These are phyloP conservation scores for Antheraea assamensis DNA, from an alignment of 2,888 invertebrate genomes.

Conservation along the genomic window DNA sequence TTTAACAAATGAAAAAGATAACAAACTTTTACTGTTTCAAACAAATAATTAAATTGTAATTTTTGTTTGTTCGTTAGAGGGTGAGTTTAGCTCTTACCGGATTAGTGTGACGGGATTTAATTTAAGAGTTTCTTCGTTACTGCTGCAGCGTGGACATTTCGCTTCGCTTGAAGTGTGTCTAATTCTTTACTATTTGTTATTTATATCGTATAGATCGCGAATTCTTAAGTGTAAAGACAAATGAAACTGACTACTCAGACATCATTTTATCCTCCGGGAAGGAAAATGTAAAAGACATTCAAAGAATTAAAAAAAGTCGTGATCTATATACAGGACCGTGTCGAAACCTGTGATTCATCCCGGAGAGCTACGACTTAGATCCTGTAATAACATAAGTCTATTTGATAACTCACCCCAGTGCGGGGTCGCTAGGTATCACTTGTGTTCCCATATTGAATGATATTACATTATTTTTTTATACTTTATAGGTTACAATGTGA, in stretches of 20 bases:
- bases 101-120: slow-evolving; percentile 32
- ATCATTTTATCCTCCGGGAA: background rate
- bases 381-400: slow-evolving; percentile 20
- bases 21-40: slow-evolving; percentile 43
- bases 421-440: background rate
- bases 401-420: slow-evolving; percentile 33
- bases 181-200: background rate
- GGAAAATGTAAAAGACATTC: background rate
- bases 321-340: slow-evolving; percentile 4
- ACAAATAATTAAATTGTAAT: slow-evolving; percentile 58
- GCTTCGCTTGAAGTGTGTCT: background rate
- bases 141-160: background rate
- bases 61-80: slow-evolving; percentile 57
- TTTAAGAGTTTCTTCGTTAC: slow-evolving; percentile 22
- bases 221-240: too few species aligned
- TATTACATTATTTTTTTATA: background rate
- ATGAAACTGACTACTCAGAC: background rate
- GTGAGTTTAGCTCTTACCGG: slow-evolving; percentile 28
- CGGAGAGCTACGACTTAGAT: slow-evolving; percentile 11
- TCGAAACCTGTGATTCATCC: slow-evolving; percentile 15
- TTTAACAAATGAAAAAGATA: slow-evolving; percentile 63
- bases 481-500: too few species aligned
- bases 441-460: background rate
- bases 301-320: too few species aligned
- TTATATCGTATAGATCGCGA: too few species aligned